Percentiles rank a stretch among this genome's conserved stretches.
phyloP scores from a whole-genome alignment of 1,140 invertebrate genomes.

The Cotesia glomerata region DNA sequence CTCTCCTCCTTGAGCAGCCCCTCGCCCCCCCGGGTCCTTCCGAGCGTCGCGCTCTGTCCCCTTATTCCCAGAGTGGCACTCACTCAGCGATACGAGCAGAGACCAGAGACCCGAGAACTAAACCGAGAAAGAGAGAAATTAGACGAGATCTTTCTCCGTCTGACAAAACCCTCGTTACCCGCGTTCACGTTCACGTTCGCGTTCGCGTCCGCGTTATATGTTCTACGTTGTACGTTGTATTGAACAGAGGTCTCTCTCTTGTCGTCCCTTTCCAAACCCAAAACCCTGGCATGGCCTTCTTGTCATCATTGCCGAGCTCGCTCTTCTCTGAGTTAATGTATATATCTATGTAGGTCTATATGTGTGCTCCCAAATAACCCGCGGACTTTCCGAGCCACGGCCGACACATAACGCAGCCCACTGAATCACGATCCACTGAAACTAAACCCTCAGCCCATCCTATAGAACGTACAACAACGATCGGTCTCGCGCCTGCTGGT shows the following conservation, averaged over 20 bases:
- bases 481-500: constrained; percentile 18
- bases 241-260: no score
- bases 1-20: not conserved
- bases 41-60: constrained; percentile 9
- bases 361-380: not conserved
- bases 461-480: constrained; percentile 3
- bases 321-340: constrained; percentile 22
- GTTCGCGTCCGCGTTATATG: not conserved
- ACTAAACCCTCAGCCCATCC: not conserved
- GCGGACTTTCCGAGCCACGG: constrained; percentile 20
- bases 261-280: not conserved
- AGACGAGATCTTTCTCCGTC: not conserved
- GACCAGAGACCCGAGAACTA: not conserved
- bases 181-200: not conserved
- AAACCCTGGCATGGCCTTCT: not conserved
- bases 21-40: not conserved
- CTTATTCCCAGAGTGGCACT: not conserved
- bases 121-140: no score
- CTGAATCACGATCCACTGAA: no score
- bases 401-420: not conserved
- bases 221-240: not conserved
- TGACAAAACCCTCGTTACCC: constrained; percentile 6
- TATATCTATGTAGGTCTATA: not conserved
- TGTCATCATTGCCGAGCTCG: constrained; percentile 8
- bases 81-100: not conserved